Base-by-base conservation (phyloP, 2,888 invertebrate genomes). In the Abscondita cerata region DNA sequence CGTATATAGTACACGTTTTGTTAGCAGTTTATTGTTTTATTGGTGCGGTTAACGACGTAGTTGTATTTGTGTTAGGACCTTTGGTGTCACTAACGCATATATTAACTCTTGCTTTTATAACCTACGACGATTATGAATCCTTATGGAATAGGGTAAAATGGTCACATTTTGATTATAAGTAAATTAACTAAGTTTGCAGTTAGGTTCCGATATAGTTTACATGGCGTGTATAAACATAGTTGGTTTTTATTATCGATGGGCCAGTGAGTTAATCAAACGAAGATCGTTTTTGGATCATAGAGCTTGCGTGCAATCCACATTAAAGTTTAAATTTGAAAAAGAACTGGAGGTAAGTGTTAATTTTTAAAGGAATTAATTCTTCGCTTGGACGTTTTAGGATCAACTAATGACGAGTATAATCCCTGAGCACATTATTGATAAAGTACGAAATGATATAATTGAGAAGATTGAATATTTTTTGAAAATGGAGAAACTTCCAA, bases 221-320 rank as follows among this genome's bases (percentile, higher is more conserved):
- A 83, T 91, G 62, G 71, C 87, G 12, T 90, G 91, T 67, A 87
- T 92, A 6, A 95, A 95, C 76, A 83, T 89, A 11, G 84, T 95
- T 78, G 96, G 96, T 1, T 81, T 94, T n/a, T 95, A 92, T 81
- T 93, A 93, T 79, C 88, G 94, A 55, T 87, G 92, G 69, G 89
- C 95, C 86, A 92, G 92, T 67, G 96, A 96, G 81, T 89, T 96
- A 46, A 90, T 93, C 13, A 91, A 93, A 66, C 83, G 95, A 64
- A 84, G 92, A 64, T 93, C 95, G 1, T 96, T 96, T 77, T 82
- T 96, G 58, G 95, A 96, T 76, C 86, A 93, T 34, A 82, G 95
- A 63, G 92, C 91, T 36, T 94, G 91, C 73, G 91, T 96, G 13
- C 92, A 95, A 78, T 91, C 92, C 53, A 95, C 93, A 50, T 82